Base-by-base conservation (phyloP, 2,113 vertebrate species). In the Carassius gibelio region DNA sequence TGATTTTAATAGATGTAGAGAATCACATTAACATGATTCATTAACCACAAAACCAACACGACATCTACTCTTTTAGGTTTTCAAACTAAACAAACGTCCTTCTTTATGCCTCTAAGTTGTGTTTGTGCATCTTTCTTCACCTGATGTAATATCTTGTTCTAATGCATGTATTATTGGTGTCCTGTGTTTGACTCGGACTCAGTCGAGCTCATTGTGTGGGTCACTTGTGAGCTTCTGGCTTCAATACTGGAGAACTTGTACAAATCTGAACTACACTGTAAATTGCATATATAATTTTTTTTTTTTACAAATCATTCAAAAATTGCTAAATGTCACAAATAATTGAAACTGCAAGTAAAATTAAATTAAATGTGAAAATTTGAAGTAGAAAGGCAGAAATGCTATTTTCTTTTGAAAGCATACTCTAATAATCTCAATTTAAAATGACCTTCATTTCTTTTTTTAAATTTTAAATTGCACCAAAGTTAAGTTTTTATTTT, bases 181-280 rank as follows among this genome's bases (percentile, higher is more conserved):
- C 45, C 45, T 48, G 45, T 48, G 45, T 48, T 9, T 45, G 42
- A 9, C 42, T 48, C 9, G 10, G 0, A 48, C 45, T 48, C 45
- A 48, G 45, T 48, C 42, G 59, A 61, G 59, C 19, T 19, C 8
- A 21, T 61, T 61, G 21, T 89, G 84, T 84, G 82, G 83, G 82
- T 76, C 8, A 8, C 55, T 75, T 76, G 7, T 36, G 59, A 34
- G 68, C 34, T 15, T 57, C 30, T 75, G 21, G 8, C n/a, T 7
- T 3, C 57, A n/a, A 10, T 59, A 21, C 7, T 21, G 57, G 57
- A 8, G 10, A 26, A 52, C 21, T 14, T 50, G 48, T 75, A 21
- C n/a, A 8, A 85, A n/a, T 30, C 13, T 55, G 5, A 38, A 64
- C 50, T 83, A n/a, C 42, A 42, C 7, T 8, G 8, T 8, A 45